A percentile compares a stretch with the other conserved stretches of the same genome.
Evolutionary conservation across 2,113 vertebrate species (phyloP).

Genomic region (Promerops cafer): DNA sequence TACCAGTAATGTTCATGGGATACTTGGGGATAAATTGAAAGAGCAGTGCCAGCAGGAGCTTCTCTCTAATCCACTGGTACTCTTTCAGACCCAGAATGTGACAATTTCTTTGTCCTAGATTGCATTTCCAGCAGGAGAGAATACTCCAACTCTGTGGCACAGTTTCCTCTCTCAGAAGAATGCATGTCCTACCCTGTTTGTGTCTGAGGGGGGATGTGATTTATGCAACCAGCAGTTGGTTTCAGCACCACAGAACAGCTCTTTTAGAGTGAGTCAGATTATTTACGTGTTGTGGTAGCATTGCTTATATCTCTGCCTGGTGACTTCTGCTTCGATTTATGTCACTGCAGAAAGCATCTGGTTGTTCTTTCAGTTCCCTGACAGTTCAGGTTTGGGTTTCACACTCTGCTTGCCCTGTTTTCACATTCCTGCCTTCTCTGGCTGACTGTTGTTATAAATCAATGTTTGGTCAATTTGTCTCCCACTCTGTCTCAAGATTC

Average conservation of each 20-base stretch:
- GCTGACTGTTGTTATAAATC: constrained; percentile 42
- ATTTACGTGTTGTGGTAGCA: constrained; percentile 15
- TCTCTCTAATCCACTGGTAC: neutral
- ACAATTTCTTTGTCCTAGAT: neutral
- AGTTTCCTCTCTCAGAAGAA: neutral
- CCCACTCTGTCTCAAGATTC: neutral
- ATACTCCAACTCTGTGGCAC: neutral
- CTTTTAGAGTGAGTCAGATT: constrained; percentile 15
- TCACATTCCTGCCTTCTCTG: constrained; percentile 9
- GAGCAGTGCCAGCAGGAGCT: neutral
- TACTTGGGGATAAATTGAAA: neutral
- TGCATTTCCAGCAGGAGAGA: neutral
- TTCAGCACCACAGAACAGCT: constrained; percentile 29
- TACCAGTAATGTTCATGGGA: neutral
- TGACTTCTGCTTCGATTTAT: constrained; percentile 53
- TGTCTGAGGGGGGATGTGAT: neutral
- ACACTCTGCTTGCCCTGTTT: constrained; percentile 27
- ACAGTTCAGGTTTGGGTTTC: constrained; percentile 46
- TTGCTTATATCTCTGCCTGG: constrained; percentile 30
- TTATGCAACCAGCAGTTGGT: neutral
- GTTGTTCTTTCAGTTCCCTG: constrained; percentile 36
- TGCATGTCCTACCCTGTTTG: neutral
- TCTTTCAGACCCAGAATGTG: neutral
- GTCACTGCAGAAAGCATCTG: constrained; percentile 48
- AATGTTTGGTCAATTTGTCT: constrained; percentile 30